Evolutionary conservation across 2,797 vertebrate genomes (phyloP), one percentile per base, ranked within the genome.

Genomic region (Helostoma temminkii): DNA sequence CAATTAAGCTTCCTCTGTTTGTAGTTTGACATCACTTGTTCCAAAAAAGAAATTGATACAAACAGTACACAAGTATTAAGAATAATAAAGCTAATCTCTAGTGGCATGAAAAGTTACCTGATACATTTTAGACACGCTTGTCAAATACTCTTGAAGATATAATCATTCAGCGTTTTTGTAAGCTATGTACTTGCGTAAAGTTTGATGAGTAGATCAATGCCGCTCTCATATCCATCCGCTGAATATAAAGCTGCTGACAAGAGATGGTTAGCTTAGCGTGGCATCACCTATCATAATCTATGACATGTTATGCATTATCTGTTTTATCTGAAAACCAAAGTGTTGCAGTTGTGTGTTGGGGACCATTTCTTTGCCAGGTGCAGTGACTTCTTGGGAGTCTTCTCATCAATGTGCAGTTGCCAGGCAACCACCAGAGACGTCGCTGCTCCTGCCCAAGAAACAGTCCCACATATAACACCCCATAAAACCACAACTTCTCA

Each of bases 261-360:
- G n/a, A n/a, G n/a, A n/a, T n/a, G n/a, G n/a, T n/a, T 37, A 56
- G 22, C n/a, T 28, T 66, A 60, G 54, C 39, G 43, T 68, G 50
- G 58, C 39, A 37, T 37, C 12, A 15, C 15, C 15, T 6, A 12
- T n/a, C n/a, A n/a, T n/a, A n/a, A 2, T 14, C 36, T 16, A 15
- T 16, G 36, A 15, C 36, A 4, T 37, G 16, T 41, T 41, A 26
- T 19, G 12, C 19, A 9, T n/a, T 19, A 18, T 19, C 18, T 19
- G 18, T n/a, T 50, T 32, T 32, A 19, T 19, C 26, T 12, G 18
- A 9, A 49, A 46, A 46, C 24, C 8, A 14, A 19, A 5, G 48
- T 50, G 48, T n/a, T 50, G 48, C 18, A 32, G 9, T 16, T 50
- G 42, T 50, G 14, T 32, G 48, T 50, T 22, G 46, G 15, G 46